Percentiles rank a stretch among this genome's conserved stretches.
Evolutionary conservation across 2,888 invertebrate species (phyloP).

Genomic region (Craniophora ligustri): DNA sequence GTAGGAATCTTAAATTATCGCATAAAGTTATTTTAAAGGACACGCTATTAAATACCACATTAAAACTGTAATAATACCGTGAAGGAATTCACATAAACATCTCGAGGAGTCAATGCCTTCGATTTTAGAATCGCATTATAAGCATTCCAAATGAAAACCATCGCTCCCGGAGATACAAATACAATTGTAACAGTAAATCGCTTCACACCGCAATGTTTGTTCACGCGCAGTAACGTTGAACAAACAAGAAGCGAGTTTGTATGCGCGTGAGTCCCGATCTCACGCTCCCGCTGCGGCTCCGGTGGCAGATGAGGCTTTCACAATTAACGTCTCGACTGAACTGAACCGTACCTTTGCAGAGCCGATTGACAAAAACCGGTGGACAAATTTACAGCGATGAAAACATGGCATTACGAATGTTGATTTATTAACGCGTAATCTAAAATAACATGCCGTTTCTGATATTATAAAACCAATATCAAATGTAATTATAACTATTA

Average conservation of each 20-base stretch:
- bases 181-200: constrained; percentile 68
- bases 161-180: constrained; percentile 35
- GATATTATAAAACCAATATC: constrained; percentile 26
- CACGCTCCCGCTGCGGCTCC: constrained; percentile 50
- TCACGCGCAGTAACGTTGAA: constrained; percentile 60
- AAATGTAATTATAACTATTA: constrained; percentile 35
- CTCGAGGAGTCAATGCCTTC: constrained; percentile 28
- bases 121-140: constrained; percentile 37
- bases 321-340: constrained; percentile 66
- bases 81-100: constrained; percentile 27
- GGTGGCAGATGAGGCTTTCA: constrained; percentile 63
- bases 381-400: constrained; percentile 35
- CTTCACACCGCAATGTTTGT: constrained; percentile 68
- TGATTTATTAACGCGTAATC: constrained; percentile 36
- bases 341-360: constrained; percentile 55
- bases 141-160: constrained; percentile 29
- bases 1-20: constrained; percentile 22
- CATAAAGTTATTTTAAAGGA: constrained; percentile 30
- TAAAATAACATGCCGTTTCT: constrained; percentile 24
- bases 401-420: constrained; percentile 30
- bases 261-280: constrained; percentile 60
- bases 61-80: constrained; percentile 36
- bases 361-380: constrained; percentile 28
- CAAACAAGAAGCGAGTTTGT: constrained; percentile 54
- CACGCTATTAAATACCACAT: constrained; percentile 27